Evolutionary conservation across 2,113 vertebrate genomes (phyloP).

Genomic region (Nicator chloris): DNA sequence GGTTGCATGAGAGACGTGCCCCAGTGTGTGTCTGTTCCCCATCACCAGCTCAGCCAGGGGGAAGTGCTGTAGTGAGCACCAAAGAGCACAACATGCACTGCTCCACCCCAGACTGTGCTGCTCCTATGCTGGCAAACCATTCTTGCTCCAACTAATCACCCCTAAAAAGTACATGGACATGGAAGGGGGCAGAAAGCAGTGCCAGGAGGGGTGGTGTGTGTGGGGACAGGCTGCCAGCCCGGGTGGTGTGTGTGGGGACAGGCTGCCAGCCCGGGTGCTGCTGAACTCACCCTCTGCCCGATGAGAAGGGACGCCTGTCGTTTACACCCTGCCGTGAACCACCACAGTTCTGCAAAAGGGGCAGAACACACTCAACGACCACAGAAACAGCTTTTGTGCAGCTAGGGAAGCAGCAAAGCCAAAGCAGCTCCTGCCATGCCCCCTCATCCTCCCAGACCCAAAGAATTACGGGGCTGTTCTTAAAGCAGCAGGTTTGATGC

Average conservation of each 20-base stretch:
- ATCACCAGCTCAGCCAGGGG: background rate
- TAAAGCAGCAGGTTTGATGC: background rate
- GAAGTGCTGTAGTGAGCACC: background rate
- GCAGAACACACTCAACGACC: background rate
- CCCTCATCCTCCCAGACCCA: background rate
- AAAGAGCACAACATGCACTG: background rate
- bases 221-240: background rate
- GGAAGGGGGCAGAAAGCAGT: background rate
- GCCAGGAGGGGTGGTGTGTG: background rate
- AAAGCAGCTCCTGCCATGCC: background rate
- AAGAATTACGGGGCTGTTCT: background rate
- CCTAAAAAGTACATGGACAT: accelerated
- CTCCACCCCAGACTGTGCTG: background rate
- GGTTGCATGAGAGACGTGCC: background rate
- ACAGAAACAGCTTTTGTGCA: background rate
- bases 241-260: background rate
- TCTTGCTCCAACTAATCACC: background rate
- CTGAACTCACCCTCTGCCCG: slow-evolving; percentile 21
- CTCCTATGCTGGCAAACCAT: background rate
- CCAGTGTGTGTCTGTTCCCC: accelerated
- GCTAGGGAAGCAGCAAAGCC: background rate
- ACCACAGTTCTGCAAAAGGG: slow-evolving; percentile 16
- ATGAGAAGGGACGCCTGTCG: background rate
- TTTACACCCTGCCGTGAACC: background rate
- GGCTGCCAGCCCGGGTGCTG: background rate